Evolutionary conservation across 2,113 vertebrate species (phyloP).

Genomic region (Daboia siamensis): DNA sequence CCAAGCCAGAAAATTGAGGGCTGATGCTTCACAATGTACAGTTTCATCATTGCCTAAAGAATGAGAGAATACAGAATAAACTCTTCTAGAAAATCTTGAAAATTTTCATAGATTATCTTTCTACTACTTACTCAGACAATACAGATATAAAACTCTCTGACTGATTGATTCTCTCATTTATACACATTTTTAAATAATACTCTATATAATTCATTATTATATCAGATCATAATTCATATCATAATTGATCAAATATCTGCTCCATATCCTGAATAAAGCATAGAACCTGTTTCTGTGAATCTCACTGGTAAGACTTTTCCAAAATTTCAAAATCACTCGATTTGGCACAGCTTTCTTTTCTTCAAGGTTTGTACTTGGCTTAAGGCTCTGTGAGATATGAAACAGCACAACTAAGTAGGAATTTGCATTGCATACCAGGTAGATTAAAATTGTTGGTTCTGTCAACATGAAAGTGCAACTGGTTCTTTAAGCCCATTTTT

Average conservation of each 20-base stretch:
- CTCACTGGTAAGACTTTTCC: background rate
- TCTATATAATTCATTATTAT: background rate
- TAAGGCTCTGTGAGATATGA: background rate
- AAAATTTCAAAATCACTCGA: background rate
- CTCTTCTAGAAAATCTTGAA: background rate
- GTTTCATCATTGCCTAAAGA: background rate
- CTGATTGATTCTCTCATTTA: background rate
- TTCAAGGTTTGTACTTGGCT: background rate
- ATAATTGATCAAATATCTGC: constrained; percentile 19
- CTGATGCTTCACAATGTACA: background rate
- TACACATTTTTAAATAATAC: constrained; percentile 3
- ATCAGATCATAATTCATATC: background rate
- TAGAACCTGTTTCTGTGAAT: background rate
- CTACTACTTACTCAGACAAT: background rate
- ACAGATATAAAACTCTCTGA: background rate
- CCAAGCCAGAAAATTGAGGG: background rate
- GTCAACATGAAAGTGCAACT: background rate
- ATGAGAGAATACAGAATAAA: background rate
- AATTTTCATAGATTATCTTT: background rate
- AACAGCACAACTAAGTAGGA: background rate
- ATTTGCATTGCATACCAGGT: background rate
- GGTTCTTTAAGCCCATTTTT: background rate
- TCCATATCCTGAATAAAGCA: fast-evolving
- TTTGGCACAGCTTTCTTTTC: background rate
- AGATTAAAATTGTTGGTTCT: background rate